phyloP scores from a whole-genome alignment of 2,113 vertebrate genomes.

The Meriones unguiculatus region DNA sequence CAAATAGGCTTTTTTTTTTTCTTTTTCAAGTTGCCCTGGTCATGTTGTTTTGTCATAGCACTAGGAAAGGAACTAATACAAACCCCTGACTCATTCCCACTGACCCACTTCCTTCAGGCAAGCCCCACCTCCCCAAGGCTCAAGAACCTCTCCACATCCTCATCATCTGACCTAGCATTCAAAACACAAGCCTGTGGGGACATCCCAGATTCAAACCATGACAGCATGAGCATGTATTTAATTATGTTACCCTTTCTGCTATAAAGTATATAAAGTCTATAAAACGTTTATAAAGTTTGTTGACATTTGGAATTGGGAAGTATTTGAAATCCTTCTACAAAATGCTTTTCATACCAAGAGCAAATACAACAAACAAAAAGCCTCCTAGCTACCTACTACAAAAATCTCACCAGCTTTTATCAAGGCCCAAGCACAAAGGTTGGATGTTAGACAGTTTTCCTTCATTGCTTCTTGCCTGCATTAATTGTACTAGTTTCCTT shows the following conservation, averaged over 20 bases:
- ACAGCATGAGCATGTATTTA: neutral
- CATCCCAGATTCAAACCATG: neutral
- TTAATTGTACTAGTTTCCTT: neutral
- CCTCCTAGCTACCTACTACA: neutral
- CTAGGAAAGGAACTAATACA: neutral
- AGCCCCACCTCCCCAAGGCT: neutral
- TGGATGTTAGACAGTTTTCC: neutral
- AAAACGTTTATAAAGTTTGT: neutral
- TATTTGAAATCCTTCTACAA: conserved; percentile 9
- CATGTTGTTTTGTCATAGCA: neutral
- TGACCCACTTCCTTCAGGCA: neutral
- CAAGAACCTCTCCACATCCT: neutral
- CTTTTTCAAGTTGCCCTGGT: neutral
- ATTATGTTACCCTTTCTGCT: neutral
- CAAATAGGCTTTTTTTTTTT: neutral
- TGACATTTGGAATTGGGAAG: neutral
- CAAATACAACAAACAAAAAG: neutral
- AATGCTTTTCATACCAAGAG: neutral
- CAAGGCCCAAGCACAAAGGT: neutral
- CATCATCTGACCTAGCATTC: neutral
- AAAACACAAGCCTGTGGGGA: neutral
- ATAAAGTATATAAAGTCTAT: neutral
- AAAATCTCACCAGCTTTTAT: neutral
- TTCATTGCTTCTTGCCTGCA: neutral
- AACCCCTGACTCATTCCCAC: neutral